Base-by-base conservation (phyloP, 2,797 vertebrate species). In the Syndactyla subalaris region DNA sequence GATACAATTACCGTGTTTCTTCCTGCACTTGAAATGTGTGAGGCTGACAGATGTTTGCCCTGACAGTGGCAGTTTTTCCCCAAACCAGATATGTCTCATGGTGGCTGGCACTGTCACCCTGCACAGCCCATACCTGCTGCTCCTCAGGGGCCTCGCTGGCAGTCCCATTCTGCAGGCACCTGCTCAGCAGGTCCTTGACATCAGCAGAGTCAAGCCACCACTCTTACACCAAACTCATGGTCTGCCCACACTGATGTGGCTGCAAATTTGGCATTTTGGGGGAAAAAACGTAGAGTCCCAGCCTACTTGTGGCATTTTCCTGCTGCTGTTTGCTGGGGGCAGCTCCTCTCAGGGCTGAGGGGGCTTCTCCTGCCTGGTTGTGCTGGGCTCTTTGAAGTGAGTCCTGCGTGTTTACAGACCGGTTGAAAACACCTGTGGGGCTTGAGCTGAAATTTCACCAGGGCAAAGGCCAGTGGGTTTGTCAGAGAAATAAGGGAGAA, bases 341-440 rank as follows among this genome's bases (percentile, higher is more conserved):
- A 9, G 43, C 32, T 88, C 12, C 52, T 88, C 7, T 13, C 0
- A 0, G 20, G 46, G 22, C 3, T 0, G 1, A 26, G 5, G 14
- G 23, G 32, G 7, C 49, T 89, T 77, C 49, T 88, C 27, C 65
- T 85, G 54, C 45, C 27, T 0, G 2, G 4, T 3, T 38, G 9
- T 0, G 1, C 29, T 66, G 52, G 16, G 48, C 23, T 80, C 58
- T 78, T 29, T 83, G 59, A 71, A 59, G 39, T 0, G 2, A 59
- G 27, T 70, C 51, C 21, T 77, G 58, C 15, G 5, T 65, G 38
- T 84, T 85, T 80, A 24, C 85, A 90, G 88, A 13, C 72, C 75
- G 86, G 38, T 29, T 41, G 66, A 39, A 90, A 90, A 78, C 51
- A 70, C 39, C 20, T 78, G 14, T 54, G 46, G 76, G 46, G 27